These are phyloP conservation scores for Mastomys natalensis DNA, from an alignment of 2,113 vertebrate species.

Conservation along the genomic window DNA sequence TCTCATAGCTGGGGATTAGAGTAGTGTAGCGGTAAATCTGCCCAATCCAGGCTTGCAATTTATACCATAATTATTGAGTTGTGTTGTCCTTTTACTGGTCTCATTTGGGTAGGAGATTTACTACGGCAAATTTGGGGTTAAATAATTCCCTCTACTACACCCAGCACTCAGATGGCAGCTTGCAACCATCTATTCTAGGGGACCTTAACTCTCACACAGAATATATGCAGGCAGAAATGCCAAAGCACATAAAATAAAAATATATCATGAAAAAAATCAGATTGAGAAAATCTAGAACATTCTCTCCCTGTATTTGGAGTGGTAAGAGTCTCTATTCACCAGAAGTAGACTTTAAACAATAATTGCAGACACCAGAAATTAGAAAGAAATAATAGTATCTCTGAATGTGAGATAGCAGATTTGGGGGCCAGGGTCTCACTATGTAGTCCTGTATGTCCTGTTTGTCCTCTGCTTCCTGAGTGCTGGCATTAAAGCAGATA, in stretches of 20 bases:
- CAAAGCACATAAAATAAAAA: background rate
- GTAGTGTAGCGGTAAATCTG: too few species aligned
- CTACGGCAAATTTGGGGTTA: too few species aligned
- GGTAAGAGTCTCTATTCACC: background rate
- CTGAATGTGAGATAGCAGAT: background rate
- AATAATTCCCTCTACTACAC: too few species aligned
- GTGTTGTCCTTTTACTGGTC: too few species aligned
- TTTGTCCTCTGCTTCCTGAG: background rate
- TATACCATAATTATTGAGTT: too few species aligned
- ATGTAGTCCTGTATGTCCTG: background rate
- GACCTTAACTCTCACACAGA: background rate
- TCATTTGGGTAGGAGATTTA: too few species aligned
- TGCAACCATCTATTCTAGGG: background rate
- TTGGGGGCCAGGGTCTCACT: background rate
- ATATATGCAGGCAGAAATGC: background rate
- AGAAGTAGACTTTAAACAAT: conserved; percentile 32
- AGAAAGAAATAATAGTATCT: background rate
- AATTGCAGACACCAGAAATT: conserved; percentile 7
- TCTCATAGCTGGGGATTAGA: too few species aligned
- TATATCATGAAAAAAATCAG: background rate
- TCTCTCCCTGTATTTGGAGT: background rate
- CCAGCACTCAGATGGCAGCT: background rate
- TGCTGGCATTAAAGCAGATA: background rate
- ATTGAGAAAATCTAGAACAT: conserved; percentile 5
- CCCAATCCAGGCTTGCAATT: too few species aligned